Base-by-base conservation (phyloP, 2,797 vertebrate species). In the Urocyon cinereoargenteus region DNA sequence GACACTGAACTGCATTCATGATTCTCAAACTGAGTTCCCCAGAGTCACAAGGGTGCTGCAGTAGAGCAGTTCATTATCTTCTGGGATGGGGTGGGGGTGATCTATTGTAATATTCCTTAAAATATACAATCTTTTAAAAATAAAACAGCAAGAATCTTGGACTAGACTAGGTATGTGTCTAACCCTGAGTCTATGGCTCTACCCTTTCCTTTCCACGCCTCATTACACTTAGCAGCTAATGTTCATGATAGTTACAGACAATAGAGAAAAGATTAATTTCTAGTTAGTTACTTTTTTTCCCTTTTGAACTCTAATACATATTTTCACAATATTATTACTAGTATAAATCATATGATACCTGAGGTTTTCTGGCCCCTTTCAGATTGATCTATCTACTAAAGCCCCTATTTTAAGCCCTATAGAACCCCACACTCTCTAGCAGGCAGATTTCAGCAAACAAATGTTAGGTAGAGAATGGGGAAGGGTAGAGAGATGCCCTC, bases 241-340 rank as follows among this genome's bases (percentile, higher is more conserved):
- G 3, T 55, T 85, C 21, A 72, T 36, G 16, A 51, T 28, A 62
- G 64, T 70, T 21, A 57, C 0, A 21, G n/a, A 21, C 82, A 81
- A 75, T 3, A 62, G 14, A 84, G 49, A 66, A 88, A 93, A 93
- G 19, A 83, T 45, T 8, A 75, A 66, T 75, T 93, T 97, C 31
- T 72, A 22, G 11, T 72, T 62, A 83, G 11, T 64, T 55, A 73
- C 1, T 61, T 34, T 77, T 49, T 73, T 73, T 68, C 73, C 87
- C 12, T 89, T 51, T 73, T 77, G 70, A 89, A 49, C 21, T 62
- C 6, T 64, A 55, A 61, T 28, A 26, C 15, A 2, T 86, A 73
- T 88, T 88, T 97, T 73, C 34, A 51, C 12, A 16, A 82, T 84
- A 19, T 22, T 59, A 57, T 70, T 78, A 66, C 18, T 31, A 45